Conservation (phyloP, 2,797 vertebrate species). For the Silurus lanzhouensis region DNA sequence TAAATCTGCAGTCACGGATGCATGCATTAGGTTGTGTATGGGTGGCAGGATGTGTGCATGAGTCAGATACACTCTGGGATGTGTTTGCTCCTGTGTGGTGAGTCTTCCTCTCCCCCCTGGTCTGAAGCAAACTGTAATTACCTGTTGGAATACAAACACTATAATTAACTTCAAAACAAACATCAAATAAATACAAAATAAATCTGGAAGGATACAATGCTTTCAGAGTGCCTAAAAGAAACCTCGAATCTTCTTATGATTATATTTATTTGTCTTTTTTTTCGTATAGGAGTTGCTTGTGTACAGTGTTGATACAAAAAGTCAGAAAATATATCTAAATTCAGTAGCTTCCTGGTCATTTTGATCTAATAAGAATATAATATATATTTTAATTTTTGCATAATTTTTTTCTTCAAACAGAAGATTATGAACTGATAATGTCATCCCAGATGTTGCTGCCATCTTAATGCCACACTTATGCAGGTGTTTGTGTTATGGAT, state of each 20-base stretch:
- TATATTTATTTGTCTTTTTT: background rate
- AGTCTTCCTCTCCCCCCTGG: background rate
- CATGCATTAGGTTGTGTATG: background rate
- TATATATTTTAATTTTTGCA: background rate
- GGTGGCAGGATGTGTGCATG: background rate
- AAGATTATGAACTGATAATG: background rate
- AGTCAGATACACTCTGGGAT: background rate
- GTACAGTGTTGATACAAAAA: background rate
- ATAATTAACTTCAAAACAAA: background rate
- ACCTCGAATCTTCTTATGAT: background rate
- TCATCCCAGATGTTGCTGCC: background rate
- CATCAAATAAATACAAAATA: background rate
- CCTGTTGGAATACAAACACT: background rate
- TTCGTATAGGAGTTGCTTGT: background rate
- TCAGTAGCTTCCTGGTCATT: background rate
- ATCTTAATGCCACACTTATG: background rate
- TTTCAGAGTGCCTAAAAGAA: background rate
- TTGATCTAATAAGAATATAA: background rate
- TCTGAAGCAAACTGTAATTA: slow-evolving; percentile 7
- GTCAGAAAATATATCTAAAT: background rate
- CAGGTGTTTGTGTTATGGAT: background rate
- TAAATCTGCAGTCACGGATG: background rate
- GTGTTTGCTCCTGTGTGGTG: background rate
- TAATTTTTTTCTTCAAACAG: background rate
- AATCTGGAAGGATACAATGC: background rate